A percentile compares a stretch with the other conserved stretches of the same genome.
Evolutionary conservation across 1,140 invertebrate genomes (phyloP).

Genomic region (Cydia splendana): DNA sequence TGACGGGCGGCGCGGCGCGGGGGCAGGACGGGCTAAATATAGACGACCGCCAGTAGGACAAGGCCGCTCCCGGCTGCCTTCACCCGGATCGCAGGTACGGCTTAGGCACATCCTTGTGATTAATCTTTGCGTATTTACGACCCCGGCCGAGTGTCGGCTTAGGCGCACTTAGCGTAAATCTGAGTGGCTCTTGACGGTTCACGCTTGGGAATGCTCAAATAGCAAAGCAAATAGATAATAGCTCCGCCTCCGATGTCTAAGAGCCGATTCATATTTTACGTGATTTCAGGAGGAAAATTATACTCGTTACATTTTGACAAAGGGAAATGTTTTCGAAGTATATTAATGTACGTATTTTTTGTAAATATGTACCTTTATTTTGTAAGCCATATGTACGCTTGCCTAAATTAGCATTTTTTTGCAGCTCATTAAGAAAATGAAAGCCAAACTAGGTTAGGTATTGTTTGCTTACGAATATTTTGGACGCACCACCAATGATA

Average conservation of each 20-base stretch:
- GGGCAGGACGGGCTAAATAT: slow-evolving; percentile 60
- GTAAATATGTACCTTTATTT: too few relatives aligned
- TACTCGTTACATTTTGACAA: background rate
- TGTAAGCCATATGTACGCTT: too few relatives aligned
- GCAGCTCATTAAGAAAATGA: too few relatives aligned
- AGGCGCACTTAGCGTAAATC: slow-evolving; percentile 45
- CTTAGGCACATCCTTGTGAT: slow-evolving; percentile 61
- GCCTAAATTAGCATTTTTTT: too few relatives aligned
- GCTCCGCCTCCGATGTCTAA: background rate
- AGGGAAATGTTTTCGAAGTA: too few relatives aligned
- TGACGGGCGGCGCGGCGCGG: slow-evolving; percentile 49
- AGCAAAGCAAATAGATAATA: slow-evolving; percentile 36
- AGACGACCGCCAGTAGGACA: slow-evolving; percentile 65
- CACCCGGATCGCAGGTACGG: slow-evolving; percentile 52
- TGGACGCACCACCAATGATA: too few relatives aligned
- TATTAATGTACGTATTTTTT: too few relatives aligned
- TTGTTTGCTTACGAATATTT: too few relatives aligned
- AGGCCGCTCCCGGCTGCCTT: slow-evolving; percentile 55
- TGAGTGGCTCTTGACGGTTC: slow-evolving; percentile 38
- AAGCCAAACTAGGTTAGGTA: too few relatives aligned
- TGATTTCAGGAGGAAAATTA: background rate
- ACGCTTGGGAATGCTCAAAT: slow-evolving; percentile 38
- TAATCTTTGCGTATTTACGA: slow-evolving; percentile 57
- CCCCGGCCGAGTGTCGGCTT: slow-evolving; percentile 46
- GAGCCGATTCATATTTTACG: background rate